A percentile compares a stretch with the other conserved stretches of the same genome.
phyloP scores from a whole-genome alignment of 2,113 vertebrate species.

The Stigmatopora nigra region DNA sequence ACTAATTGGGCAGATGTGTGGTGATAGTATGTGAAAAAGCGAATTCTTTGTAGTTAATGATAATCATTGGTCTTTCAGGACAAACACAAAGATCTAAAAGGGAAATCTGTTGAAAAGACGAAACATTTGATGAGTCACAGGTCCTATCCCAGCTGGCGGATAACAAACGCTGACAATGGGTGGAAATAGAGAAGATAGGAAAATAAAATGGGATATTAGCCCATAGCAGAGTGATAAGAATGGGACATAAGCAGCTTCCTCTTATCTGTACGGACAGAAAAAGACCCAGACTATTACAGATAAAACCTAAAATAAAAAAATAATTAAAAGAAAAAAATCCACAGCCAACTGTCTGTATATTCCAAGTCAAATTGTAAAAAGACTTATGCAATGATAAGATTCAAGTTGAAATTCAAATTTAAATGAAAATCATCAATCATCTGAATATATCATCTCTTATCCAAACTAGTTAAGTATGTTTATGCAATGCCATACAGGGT shows the following conservation, averaged over 20 bases:
- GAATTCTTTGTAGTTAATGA: background rate
- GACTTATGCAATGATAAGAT: background rate
- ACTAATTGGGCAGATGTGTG: no score
- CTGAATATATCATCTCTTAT: no score
- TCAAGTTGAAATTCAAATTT: background rate
- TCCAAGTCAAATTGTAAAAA: background rate
- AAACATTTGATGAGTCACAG: conserved; percentile 30
- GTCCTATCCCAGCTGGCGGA: conserved; percentile 33
- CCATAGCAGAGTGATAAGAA: conserved; percentile 61
- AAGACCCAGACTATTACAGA: conserved; percentile 51
- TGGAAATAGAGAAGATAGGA: conserved; percentile 29
- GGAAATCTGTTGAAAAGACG: conserved; percentile 19
- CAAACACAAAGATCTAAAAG: background rate
- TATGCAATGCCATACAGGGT: no score
- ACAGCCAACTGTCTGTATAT: background rate
- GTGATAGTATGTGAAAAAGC: background rate
- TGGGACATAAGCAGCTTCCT: conserved; percentile 64
- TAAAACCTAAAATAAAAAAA: conserved; percentile 4
- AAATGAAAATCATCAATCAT: background rate
- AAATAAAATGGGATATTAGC: conserved; percentile 63
- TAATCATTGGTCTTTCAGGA: background rate
- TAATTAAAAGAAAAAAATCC: background rate
- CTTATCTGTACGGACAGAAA: conserved; percentile 65
- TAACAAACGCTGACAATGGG: conserved; percentile 50
- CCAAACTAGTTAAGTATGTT: no score